Base-by-base conservation (phyloP, 2,113 vertebrate species). In the Aramus guarauna region DNA sequence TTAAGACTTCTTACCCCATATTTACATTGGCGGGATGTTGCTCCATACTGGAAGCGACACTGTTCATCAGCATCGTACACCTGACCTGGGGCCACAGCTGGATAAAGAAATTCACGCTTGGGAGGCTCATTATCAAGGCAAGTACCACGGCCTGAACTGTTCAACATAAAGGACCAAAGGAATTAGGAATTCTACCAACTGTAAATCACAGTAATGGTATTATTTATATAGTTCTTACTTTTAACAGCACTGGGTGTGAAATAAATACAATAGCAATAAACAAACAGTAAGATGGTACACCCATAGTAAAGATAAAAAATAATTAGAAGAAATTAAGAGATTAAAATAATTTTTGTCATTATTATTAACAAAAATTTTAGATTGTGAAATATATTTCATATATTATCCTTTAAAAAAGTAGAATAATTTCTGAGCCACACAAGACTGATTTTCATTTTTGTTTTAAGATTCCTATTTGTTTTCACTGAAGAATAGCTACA, bases 51-150 rank as follows among this genome's bases (percentile, higher is more conserved):
- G 98, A 99, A 99, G 97, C 99, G 99, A 95, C 99, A 99, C 96
- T 99, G 99, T 95, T 99, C 99, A 96, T 99, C 99, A 75, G 99
- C 99, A 93, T 99, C 99, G 94, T 99, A 99, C 98, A 99, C 99
- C 99, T 99, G 99, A 98, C 55, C 55, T 56, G 55, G 18, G 55
- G 55, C 55, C 55, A 56, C 55, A 56, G 30, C 55, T 56, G 55
- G 55, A 56, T 56, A 56, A 56, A 56, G 55, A 56, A 56, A 56
- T 6, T 56, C 55, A 56, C 55, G 55, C 55, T 56, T 56, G 55
- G 55, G 55, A 56, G 55, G 55, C 55, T 56, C 55, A 56, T 56
- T 56, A 56, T 56, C 55, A 56, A 56, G 55, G 55, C 55, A 56
- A 56, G 55, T 56, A 32, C 55, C 55, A 56, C 55, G 55, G 55